Evolutionary conservation across 2,113 vertebrate genomes (phyloP).

Genomic region (Microtus pennsylvanicus): DNA sequence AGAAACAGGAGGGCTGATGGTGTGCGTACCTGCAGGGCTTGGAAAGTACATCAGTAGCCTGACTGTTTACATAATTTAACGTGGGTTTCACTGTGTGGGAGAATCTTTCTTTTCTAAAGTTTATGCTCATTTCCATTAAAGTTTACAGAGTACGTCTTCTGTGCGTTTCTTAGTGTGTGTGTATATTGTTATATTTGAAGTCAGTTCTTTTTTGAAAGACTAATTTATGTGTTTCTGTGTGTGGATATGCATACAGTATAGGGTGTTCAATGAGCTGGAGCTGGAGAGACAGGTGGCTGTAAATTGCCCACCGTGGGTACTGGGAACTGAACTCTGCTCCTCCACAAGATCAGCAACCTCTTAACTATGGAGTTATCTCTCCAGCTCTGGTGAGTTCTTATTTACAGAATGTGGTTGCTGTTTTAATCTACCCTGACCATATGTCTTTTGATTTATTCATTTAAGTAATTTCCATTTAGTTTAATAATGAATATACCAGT

Average conservation of each 20-base stretch:
- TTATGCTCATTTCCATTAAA: not conserved
- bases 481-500: not conserved
- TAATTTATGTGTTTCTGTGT: not conserved
- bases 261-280: not conserved
- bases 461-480: not conserved
- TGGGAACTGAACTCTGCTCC: not conserved
- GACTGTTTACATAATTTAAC: too few relatives aligned
- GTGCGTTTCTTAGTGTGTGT: not conserved
- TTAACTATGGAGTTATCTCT: not conserved
- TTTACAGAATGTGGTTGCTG: not conserved
- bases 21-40: not conserved
- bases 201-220: not conserved
- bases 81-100: not conserved
- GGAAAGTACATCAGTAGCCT: not conserved
- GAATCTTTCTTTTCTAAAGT: not conserved
- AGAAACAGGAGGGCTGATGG: too few relatives aligned
- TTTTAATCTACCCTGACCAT: not conserved
- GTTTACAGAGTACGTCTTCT: not conserved
- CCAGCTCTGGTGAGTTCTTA: not conserved
- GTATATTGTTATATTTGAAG: not conserved
- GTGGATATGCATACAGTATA: not conserved
- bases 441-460: not conserved
- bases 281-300: not conserved
- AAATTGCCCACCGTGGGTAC: too few relatives aligned
- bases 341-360: not conserved